A percentile compares a stretch with the other conserved stretches of the same genome.
These are phyloP conservation scores for Coracopsis vasa DNA, from an alignment of 2,113 vertebrate species.

Conservation along the genomic window DNA sequence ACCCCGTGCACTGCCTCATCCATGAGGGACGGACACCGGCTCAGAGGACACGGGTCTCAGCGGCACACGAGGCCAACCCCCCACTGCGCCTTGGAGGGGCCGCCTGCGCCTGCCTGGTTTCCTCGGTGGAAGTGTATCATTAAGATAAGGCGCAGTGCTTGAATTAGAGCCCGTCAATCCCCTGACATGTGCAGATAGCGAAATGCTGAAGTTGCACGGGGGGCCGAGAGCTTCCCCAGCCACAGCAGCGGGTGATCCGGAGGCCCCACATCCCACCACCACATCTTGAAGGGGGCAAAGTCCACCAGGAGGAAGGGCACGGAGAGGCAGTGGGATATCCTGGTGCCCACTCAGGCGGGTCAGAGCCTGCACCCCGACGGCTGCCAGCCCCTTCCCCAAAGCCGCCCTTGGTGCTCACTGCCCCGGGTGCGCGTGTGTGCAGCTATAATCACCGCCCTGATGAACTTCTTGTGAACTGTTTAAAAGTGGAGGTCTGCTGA, in stretches of 20 bases:
- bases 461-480: conserved; percentile 88
- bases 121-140: neutral
- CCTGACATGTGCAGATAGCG: neutral
- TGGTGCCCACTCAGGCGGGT: neutral
- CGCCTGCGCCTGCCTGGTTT: neutral
- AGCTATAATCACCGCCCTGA: conserved; percentile 65
- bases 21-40: neutral
- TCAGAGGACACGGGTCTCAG: neutral
- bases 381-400: neutral
- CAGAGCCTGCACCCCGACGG: neutral
- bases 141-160: neutral
- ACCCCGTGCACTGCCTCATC: neutral
- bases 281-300: neutral
- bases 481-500: conserved; percentile 80
- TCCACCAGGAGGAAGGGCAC: rapidly evolving
- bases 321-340: neutral
- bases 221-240: neutral
- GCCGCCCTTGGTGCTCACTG: neutral
- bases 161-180: neutral
- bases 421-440: neutral
- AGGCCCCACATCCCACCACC: neutral
- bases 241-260: rapidly evolving
- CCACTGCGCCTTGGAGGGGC: neutral
- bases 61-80: neutral
- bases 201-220: neutral